A percentile compares a stretch with the other conserved stretches of the same genome.
phyloP scores from a whole-genome alignment of 2,113 vertebrate species.

The Rynchops niger region DNA sequence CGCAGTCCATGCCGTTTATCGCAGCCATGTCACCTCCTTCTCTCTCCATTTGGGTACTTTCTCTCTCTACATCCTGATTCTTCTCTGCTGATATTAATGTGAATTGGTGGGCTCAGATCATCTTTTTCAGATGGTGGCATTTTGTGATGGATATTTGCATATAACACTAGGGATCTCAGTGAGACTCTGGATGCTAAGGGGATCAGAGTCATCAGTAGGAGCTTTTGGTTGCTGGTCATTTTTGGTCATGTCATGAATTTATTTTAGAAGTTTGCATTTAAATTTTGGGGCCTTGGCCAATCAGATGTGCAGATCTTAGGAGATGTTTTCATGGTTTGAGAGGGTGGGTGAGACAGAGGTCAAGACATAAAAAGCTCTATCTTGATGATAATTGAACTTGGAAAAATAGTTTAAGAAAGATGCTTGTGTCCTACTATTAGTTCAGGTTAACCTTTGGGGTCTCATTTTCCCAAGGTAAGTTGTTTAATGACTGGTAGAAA shows the following conservation, averaged over 20 bases:
- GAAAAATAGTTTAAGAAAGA: not conserved
- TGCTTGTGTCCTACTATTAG: not conserved
- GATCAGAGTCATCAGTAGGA: not conserved
- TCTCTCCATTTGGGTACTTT: not conserved
- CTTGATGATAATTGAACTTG: not conserved
- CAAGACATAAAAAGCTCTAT: not conserved
- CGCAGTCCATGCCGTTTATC: not conserved
- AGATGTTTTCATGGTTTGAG: not conserved
- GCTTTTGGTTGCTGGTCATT: not conserved
- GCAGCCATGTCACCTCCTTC: not conserved
- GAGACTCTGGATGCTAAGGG: not conserved
- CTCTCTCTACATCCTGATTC: not conserved
- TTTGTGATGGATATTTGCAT: not conserved
- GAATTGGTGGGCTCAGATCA: not conserved
- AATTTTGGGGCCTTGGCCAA: not conserved
- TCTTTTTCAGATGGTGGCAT: not conserved
- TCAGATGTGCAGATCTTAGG: not conserved
- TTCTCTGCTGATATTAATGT: not conserved
- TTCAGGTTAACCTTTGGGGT: not conserved
- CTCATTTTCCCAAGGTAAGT: not conserved
- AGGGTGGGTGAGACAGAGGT: not conserved
- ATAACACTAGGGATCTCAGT: not conserved
- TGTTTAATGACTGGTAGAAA: not conserved
- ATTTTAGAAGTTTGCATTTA: not conserved
- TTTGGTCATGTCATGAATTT: not conserved